These are phyloP conservation scores for Oxytorus armatus DNA, from an alignment of 2,888 invertebrate genomes.

Conservation along the genomic window DNA sequence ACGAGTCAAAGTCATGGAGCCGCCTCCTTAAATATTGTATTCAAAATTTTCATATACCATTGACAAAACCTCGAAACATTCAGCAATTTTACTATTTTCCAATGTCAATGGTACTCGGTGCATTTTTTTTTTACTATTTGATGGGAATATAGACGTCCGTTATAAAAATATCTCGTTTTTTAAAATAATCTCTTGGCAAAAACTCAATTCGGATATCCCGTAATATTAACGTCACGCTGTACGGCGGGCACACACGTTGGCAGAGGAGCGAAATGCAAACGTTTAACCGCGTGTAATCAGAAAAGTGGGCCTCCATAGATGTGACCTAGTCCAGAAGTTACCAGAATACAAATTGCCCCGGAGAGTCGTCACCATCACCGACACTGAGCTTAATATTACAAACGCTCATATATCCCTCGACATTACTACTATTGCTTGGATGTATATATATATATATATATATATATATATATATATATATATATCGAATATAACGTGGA, in stretches of 20 bases:
- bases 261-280: conserved; percentile 77
- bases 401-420: conserved; percentile 32
- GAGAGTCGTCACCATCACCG: conserved; percentile 46
- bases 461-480: neutral
- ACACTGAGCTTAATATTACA: conserved; percentile 68
- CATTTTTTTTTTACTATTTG: too few relatives aligned
- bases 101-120: too few relatives aligned
- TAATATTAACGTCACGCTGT: conserved; percentile 25
- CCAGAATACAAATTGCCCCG: conserved; percentile 81
- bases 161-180: neutral
- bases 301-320: conserved; percentile 81
- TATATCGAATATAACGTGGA: conserved; percentile 8
- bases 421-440: conserved; percentile 36
- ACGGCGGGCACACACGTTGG: conserved; percentile 25
- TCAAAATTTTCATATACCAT: too few relatives aligned
- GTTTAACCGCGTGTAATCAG: conserved; percentile 80
- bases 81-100: too few relatives aligned
- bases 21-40: too few relatives aligned
- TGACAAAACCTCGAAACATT: too few relatives aligned
- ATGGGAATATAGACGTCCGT: too few relatives aligned
- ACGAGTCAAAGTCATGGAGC: too few relatives aligned
- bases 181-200: conserved; percentile 17
- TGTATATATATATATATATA: neutral
- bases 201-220: conserved; percentile 51
- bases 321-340: conserved; percentile 83